These are phyloP conservation scores for Tineola bisselliella DNA, from an alignment of 2,888 invertebrate species.

Conservation along the genomic window DNA sequence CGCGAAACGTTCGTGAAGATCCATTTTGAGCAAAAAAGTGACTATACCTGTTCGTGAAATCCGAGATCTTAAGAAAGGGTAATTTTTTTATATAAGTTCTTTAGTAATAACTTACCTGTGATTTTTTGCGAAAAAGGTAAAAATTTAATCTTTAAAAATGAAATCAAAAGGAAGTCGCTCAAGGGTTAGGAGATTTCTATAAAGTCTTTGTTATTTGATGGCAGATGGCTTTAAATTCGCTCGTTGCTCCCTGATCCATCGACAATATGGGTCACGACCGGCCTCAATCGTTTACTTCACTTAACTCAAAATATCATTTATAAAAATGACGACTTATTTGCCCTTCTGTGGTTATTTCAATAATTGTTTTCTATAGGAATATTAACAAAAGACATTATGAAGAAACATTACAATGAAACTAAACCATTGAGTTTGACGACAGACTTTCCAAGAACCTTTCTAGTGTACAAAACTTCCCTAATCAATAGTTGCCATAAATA, in stretches of 20 bases:
- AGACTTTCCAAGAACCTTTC: slow-evolving; percentile 9
- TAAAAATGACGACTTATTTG: slow-evolving; percentile 6
- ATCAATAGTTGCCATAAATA: slow-evolving; percentile 6
- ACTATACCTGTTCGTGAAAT: slow-evolving; percentile 65
- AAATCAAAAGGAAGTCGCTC: slow-evolving; percentile 53
- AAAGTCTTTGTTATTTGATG: slow-evolving; percentile 32
- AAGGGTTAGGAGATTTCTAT: slow-evolving; percentile 54
- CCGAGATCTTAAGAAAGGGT: slow-evolving; percentile 63
- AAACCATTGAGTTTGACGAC: not conserved
- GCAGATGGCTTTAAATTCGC: slow-evolving; percentile 48
- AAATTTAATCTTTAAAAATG: slow-evolving; percentile 44
- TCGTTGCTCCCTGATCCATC: slow-evolving; percentile 47
- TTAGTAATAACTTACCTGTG: slow-evolving; percentile 36
- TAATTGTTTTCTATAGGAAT: slow-evolving; percentile 9
- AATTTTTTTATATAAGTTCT: slow-evolving; percentile 40
- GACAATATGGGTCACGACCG: slow-evolving; percentile 30
- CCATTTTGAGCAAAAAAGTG: slow-evolving; percentile 47
- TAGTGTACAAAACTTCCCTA: not conserved
- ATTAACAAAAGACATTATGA: not conserved
- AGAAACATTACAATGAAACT: not conserved
- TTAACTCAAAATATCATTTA: slow-evolving; percentile 20
- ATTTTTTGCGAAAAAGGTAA: slow-evolving; percentile 42
- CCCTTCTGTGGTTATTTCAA: slow-evolving; percentile 7
- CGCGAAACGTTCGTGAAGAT: slow-evolving; percentile 56
- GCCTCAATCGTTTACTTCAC: slow-evolving; percentile 20